Percentiles rank a stretch among this genome's conserved stretches.
These are phyloP conservation scores for Parauchenoglanis punctatus DNA, from an alignment of 2,797 vertebrate species.

Conservation along the genomic window DNA sequence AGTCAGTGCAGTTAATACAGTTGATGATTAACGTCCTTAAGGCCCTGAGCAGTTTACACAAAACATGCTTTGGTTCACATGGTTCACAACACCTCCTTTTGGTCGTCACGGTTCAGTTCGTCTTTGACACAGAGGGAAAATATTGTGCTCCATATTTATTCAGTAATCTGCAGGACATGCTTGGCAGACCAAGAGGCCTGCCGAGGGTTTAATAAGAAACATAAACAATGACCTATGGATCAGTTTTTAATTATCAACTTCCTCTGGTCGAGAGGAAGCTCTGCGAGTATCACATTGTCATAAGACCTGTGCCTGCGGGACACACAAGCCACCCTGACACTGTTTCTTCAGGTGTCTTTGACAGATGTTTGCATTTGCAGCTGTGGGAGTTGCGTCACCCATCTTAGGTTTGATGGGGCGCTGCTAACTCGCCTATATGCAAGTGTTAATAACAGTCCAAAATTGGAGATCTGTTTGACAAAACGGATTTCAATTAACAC, in stretches of 20 bases:
- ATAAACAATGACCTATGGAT: constrained; percentile 7
- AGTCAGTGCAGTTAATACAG: not conserved
- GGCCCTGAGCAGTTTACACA: not conserved
- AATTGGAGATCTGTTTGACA: not conserved
- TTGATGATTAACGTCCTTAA: constrained; percentile 3
- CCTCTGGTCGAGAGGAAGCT: not conserved
- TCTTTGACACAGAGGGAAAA: not conserved
- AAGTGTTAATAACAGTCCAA: constrained; percentile 20
- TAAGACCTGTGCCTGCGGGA: not conserved
- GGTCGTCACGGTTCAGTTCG: not conserved
- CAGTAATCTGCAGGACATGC: not conserved
- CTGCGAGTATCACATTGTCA: not conserved
- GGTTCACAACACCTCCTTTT: not conserved
- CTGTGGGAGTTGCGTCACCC: constrained; percentile 23
- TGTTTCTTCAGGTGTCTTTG: constrained; percentile 20
- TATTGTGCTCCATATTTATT: not conserved
- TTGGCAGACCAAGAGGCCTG: not conserved
- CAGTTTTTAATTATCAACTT: constrained; percentile 20
- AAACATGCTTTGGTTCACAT: not conserved
- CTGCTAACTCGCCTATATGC: not conserved
- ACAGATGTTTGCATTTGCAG: constrained; percentile 31
- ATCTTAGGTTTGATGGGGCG: not conserved
- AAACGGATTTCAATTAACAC: constrained; percentile 5
- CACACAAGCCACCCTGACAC: not conserved
- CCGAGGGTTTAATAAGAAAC: constrained; percentile 7